Evolutionary conservation across 2,113 vertebrate genomes (phyloP), one percentile per base, ranked within the genome.

Genomic region (Calyptommatus sinebrachiatus): DNA sequence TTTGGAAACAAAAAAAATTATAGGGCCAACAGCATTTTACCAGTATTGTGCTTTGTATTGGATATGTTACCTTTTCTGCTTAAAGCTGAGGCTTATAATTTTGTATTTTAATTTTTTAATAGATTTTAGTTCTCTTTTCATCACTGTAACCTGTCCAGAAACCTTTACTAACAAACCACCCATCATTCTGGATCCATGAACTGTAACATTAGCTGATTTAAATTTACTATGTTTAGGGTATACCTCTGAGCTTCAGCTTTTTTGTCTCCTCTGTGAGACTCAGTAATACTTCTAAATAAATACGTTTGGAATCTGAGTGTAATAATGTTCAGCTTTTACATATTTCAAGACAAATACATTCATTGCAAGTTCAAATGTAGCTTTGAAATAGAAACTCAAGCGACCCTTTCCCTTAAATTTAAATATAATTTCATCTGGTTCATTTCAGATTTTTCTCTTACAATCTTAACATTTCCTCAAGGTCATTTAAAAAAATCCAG

Each of bases 401-500:
- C n/a, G 0, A 18, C 50, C 26, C 8, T 60, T 78, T 35, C 86
- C 86, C 91, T 68, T 72, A 74, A 71, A 8, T 81, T 79, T 84
- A 85, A 87, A 76, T 80, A 57, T 61, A 71, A 28, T 83, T 87
- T 87, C 75, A 84, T n/a, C 84, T 82, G 29, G 26, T 18, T 5
- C 5, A 4, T 77, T 87, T 85, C 73, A 84, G 26, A 60, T 84
- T 86, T 41, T 73, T 65, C 53, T 1, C 62, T 86, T 82, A 80
- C 9, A 26, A 7, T 89, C 73, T 80, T 76, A 83, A 66, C 79
- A 77, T 83, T 35, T 68, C 11, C 50, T 68, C 53, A 18, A 81
- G 53, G 41, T 60, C n/a, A 61, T 41, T 88, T 77, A 80, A 53
- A 81, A 9, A 6, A 82, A n/a, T 88, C 60, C 87, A 41, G 84